phyloP scores from a whole-genome alignment of 2,113 vertebrate genomes.

The Brachyhypopomus occidentalis region DNA sequence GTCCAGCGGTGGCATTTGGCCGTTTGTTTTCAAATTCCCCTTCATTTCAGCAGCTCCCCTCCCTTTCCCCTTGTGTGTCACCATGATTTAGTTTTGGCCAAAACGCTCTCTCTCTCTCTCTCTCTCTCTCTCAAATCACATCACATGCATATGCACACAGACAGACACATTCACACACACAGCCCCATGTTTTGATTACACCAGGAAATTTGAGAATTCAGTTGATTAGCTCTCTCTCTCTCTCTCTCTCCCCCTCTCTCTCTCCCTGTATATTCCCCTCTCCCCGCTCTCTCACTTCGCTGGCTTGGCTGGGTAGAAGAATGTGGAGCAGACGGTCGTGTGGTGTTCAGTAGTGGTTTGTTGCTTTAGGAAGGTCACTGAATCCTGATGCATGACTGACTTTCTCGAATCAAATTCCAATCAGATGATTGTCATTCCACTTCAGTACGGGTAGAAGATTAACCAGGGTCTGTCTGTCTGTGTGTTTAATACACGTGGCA shows the following conservation, averaged over 20 bases:
- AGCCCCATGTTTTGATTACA: constrained; percentile 64
- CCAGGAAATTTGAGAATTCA: constrained; percentile 55
- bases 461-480: not conserved
- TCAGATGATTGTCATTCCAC: not conserved
- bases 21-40: constrained; percentile 66
- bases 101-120: not conserved
- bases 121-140: not conserved
- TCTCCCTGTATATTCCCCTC: too few relatives aligned
- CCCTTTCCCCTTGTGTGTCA: not conserved
- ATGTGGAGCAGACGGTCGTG: not conserved
- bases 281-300: too few relatives aligned
- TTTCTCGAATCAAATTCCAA: not conserved
- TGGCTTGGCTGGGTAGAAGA: not conserved
- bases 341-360: not conserved
- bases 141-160: not conserved
- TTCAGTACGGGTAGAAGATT: not conserved
- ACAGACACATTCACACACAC: constrained; percentile 40
- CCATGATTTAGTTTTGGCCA: not conserved
- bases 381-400: not conserved
- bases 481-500: not conserved
- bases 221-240: constrained; percentile 14
- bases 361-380: not conserved
- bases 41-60: constrained; percentile 28
- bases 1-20: constrained; percentile 55
- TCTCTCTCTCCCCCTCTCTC: not conserved